Evolutionary conservation across 64 coral and sea anemone genomes (phyloP).

Genomic region (Cladopsammia gracilis): DNA sequence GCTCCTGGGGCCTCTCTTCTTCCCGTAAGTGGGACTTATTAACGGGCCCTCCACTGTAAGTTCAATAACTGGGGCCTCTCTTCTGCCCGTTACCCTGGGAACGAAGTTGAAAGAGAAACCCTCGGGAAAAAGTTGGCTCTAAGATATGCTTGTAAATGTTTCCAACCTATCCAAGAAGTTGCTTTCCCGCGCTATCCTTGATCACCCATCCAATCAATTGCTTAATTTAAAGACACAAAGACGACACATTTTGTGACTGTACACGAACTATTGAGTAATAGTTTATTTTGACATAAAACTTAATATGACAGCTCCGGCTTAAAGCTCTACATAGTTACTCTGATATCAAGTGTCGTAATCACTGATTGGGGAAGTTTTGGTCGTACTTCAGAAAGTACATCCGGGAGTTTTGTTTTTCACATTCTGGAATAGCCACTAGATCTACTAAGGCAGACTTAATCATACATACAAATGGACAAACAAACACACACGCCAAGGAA

Average conservation of each 20-base stretch:
- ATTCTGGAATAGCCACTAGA: slow-evolving; percentile 48
- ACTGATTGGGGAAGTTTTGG: slow-evolving; percentile 63
- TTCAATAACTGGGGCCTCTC: no score
- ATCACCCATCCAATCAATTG: no score
- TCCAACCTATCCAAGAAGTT: no score
- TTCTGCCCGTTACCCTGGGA: no score
- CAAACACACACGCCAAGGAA: slow-evolving; percentile 33
- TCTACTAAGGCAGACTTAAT: slow-evolving; percentile 59
- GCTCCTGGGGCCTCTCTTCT: no score
- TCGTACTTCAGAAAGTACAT: slow-evolving; percentile 26
- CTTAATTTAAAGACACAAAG: not conserved
- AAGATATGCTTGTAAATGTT: no score
- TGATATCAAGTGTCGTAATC: slow-evolving; percentile 72
- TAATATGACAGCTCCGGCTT: slow-evolving; percentile 92
- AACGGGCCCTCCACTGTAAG: no score
- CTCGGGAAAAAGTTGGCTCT: no score
- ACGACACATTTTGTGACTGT: slow-evolving; percentile 7
- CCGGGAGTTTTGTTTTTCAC: slow-evolving; percentile 21
- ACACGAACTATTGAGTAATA: slow-evolving; percentile 96
- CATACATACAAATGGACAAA: slow-evolving; percentile 51
- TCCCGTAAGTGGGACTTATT: no score
- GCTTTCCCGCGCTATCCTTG: no score
- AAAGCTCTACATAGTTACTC: slow-evolving; percentile 92
- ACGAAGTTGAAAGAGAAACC: no score
- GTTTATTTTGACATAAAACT: slow-evolving; percentile 99